Conservation (phyloP, 2,797 vertebrate genomes). For the Amphiprion clarkii region DNA sequence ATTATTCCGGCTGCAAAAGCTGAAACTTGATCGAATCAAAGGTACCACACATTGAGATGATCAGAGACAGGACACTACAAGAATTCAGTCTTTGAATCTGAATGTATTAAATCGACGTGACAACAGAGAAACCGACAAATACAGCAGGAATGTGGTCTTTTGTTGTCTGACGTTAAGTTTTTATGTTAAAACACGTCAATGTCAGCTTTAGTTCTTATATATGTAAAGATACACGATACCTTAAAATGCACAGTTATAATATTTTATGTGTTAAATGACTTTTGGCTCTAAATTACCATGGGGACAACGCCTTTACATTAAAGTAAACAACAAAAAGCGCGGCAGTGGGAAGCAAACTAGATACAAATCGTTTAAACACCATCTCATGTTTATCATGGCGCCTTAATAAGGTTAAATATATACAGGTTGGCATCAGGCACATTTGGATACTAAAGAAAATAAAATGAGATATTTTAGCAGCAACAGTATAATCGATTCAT, state of each 20-base stretch:
- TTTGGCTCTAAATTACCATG: background rate
- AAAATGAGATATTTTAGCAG: too few relatives aligned
- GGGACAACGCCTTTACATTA: too few relatives aligned
- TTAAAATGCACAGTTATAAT: background rate
- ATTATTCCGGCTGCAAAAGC: background rate
- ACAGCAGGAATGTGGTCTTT: too few relatives aligned
- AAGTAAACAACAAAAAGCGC: slow-evolving; percentile 80
- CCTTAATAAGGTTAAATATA: background rate
- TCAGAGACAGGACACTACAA: background rate
- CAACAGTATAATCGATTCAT: background rate
- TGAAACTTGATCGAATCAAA: background rate
- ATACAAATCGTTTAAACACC: background rate
- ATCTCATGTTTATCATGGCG: too few relatives aligned
- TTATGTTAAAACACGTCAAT: background rate
- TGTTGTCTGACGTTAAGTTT: background rate
- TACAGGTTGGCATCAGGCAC: background rate
- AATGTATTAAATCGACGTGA: background rate
- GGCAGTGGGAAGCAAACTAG: background rate
- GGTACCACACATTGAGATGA: background rate
- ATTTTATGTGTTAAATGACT: too few relatives aligned
- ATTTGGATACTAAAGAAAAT: too few relatives aligned
- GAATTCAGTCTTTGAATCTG: too few relatives aligned
- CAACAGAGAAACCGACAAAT: background rate
- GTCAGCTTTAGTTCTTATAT: background rate
- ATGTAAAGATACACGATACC: too few relatives aligned